phyloP scores from a whole-genome alignment of 2,113 vertebrate genomes.

The Petrocephalus zakoni region DNA sequence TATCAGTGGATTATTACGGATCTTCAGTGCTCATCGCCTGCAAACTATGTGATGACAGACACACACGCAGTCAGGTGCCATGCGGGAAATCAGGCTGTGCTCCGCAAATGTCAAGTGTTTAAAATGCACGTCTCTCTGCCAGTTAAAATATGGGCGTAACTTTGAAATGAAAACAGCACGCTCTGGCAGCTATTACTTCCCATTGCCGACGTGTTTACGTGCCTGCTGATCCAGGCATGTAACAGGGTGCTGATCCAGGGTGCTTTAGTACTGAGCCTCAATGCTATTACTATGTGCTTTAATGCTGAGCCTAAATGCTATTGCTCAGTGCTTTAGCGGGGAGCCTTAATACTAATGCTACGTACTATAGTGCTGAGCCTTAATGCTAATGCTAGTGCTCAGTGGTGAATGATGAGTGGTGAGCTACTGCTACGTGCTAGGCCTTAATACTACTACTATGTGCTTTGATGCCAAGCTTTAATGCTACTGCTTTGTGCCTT shows the following conservation, averaged over 20 bases:
- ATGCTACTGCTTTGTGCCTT: no score
- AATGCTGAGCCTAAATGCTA: background rate
- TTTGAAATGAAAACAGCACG: background rate
- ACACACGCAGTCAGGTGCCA: background rate
- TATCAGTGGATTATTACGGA: constrained; percentile 6
- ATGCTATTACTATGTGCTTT: background rate
- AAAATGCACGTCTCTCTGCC: background rate
- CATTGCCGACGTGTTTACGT: background rate
- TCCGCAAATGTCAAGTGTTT: background rate
- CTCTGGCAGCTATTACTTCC: background rate
- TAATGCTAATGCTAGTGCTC: background rate
- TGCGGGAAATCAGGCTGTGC: background rate
- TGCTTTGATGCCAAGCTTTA: background rate
- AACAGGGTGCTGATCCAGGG: background rate
- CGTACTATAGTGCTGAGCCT: background rate
- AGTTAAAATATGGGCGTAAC: background rate
- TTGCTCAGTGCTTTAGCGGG: background rate
- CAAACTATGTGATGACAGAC: constrained; percentile 15
- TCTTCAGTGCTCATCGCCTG: constrained; percentile 1
- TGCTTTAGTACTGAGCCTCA: background rate
- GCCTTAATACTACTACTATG: background rate
- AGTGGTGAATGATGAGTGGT: no score
- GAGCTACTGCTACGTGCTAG: no score
- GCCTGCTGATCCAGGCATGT: background rate
- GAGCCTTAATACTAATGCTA: no score